Evolutionary conservation across 2,797 vertebrate genomes (phyloP).

Genomic region (Sebastes hopkinsi): DNA sequence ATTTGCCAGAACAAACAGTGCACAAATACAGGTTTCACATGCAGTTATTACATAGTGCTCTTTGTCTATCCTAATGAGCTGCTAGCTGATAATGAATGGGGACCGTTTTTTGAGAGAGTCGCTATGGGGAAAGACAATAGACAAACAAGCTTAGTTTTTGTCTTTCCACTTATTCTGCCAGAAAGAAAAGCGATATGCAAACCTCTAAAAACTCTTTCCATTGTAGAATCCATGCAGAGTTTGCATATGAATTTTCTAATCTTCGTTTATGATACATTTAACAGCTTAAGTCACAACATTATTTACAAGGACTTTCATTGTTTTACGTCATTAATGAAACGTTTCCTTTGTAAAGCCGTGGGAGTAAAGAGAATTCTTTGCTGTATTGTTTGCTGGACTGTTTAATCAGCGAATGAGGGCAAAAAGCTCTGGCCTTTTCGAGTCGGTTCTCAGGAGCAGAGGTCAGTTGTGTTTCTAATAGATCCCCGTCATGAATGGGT

Average conservation of each 20-base stretch:
- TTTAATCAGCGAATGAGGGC: conserved; percentile 14
- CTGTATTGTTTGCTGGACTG: conserved; percentile 13
- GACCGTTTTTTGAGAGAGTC: not conserved
- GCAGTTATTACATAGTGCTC: conserved; percentile 29
- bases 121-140: not conserved
- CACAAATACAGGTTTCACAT: conserved; percentile 3
- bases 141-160: conserved; percentile 9
- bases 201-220: not conserved
- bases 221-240: not conserved
- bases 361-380: not conserved
- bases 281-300: not conserved
- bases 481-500: conserved; percentile 17
- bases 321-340: not conserved
- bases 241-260: not conserved
- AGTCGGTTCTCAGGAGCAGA: conserved; percentile 25
- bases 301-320: not conserved
- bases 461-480: conserved; percentile 32
- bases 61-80: conserved; percentile 66
- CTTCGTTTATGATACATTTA: not conserved
- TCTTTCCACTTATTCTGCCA: not conserved
- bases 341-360: not conserved
- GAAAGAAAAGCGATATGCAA: not conserved
- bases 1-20: not conserved
- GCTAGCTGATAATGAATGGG: conserved; percentile 25
- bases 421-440: conserved; percentile 9